Conservation (phyloP, 2,888 invertebrate genomes). For the Morpho deidamia region DNA sequence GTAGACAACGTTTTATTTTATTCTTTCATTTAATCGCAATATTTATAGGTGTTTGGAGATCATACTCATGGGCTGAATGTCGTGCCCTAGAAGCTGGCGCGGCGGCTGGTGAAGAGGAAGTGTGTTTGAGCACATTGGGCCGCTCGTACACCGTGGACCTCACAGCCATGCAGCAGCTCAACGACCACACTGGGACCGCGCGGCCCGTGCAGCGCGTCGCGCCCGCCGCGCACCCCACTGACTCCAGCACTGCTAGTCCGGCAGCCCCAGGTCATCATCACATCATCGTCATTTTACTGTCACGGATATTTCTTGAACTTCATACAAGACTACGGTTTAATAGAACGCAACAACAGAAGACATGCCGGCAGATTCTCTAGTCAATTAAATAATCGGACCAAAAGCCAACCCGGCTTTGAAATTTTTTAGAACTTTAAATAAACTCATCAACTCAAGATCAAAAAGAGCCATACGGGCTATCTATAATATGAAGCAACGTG, state of each 20-base stretch:
- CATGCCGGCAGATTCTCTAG: too few relatives aligned
- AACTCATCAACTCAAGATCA: too few relatives aligned
- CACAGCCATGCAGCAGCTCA: slow-evolving; percentile 98
- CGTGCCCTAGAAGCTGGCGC: slow-evolving; percentile 97
- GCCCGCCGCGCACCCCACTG: slow-evolving; percentile 48
- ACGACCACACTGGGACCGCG: slow-evolving; percentile 97
- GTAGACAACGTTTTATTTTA: background rate
- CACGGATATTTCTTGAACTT: background rate
- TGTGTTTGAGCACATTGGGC: slow-evolving; percentile 93
- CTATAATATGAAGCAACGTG: too few relatives aligned
- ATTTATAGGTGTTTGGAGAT: slow-evolving; percentile 86
- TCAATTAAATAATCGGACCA: too few relatives aligned
- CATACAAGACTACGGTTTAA: too few relatives aligned
- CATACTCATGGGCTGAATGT: slow-evolving; percentile 95
- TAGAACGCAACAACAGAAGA: too few relatives aligned
- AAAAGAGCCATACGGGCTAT: too few relatives aligned
- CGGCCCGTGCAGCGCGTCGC: slow-evolving; percentile 92
- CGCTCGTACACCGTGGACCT: slow-evolving; percentile 98
- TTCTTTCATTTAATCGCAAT: background rate
- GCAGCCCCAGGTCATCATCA: slow-evolving; percentile 31
- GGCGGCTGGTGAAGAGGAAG: slow-evolving; percentile 96
- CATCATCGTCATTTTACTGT: too few relatives aligned
- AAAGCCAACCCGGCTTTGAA: too few relatives aligned
- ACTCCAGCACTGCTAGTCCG: slow-evolving; percentile 28
- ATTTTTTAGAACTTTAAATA: too few relatives aligned